Conservation (phyloP, 1,140 invertebrate genomes). For the Cylas formicarius region DNA sequence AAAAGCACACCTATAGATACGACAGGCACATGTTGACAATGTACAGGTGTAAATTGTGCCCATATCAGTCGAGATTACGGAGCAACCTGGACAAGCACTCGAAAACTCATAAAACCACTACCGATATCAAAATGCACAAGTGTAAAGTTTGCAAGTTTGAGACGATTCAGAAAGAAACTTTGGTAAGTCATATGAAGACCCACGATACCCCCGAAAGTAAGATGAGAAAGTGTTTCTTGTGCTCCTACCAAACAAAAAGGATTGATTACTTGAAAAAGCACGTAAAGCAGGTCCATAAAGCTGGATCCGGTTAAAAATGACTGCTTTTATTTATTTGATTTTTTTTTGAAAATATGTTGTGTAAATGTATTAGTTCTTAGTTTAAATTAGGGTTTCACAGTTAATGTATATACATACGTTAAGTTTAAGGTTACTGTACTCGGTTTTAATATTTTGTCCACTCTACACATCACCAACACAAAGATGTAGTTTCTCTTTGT, state of each 20-base stretch:
- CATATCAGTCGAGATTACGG: conserved; percentile 16
- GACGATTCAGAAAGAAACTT: conserved; percentile 18
- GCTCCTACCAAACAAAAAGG: conserved; percentile 15
- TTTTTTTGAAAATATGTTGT: no score
- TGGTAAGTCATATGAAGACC: conserved; percentile 10
- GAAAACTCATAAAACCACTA: conserved; percentile 1
- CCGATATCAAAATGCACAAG: conserved; percentile 8
- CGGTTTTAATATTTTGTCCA: no score
- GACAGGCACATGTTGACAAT: conserved; percentile 17
- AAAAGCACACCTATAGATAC: conserved; percentile 10
- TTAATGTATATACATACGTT: no score
- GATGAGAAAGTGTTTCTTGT: conserved; percentile 15
- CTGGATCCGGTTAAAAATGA: conserved; percentile 6
- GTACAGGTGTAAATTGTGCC: conserved; percentile 16
- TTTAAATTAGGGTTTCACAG: no score
- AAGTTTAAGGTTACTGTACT: no score
- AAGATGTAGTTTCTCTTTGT: no score
- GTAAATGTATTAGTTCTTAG: no score
- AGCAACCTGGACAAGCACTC: conserved; percentile 10
- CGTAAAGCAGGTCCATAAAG: conserved; percentile 14
- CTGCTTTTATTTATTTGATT: no score
- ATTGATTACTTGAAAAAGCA: conserved; percentile 11
- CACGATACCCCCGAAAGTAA: conserved; percentile 4
- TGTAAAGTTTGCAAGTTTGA: conserved; percentile 15
- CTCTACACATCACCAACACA: no score